Evolutionary conservation across 2,797 vertebrate species (phyloP), one percentile per base, ranked within the genome.

Genomic region (Tenualosa ilisha): DNA sequence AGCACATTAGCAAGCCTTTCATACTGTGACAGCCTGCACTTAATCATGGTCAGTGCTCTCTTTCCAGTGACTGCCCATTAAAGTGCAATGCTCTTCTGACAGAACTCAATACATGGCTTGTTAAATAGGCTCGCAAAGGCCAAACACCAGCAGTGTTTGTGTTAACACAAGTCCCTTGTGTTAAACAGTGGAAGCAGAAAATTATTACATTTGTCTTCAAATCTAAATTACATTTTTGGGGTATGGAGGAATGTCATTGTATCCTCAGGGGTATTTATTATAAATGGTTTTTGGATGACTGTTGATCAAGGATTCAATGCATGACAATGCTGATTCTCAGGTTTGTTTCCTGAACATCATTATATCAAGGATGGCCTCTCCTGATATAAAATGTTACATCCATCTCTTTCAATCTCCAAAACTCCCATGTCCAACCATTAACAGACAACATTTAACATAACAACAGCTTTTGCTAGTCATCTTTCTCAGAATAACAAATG

Each of bases 371-470:
- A 75, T 20, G 15, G 37, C 40, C 40, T 46, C 17, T 79, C 37
- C 40, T 46, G 5, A 46, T 46, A 79, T 20, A 79, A 46, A 79
- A 46, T 43, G 6, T 43, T 43, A 37, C 13, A 79, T 79, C 13
- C 40, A 75, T 40, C 68, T 75, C 37, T 13, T 46, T 9, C 11
- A 9, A 51, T 51, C 50, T 51, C 50, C 50, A 9, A 51, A 79
- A 43, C 68, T 75, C 68, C 68, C 17, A 43, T 20, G 31, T 75
- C 37, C 5, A 75, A 43, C 15, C 37, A 46, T 72, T 72, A 37
- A 72, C 65, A 79, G 72, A 79, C 72, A 79, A 22, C 72, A 79
- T 79, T 37, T 46, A 9, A 20, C 68, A 75, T 20, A 37, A 43
- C 37, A 3, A 40, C 26, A 72, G 37, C 12, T 15, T 26, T 72